Conservation (phyloP, 2,113 vertebrate species). For the Tricholaema leucomelas region DNA sequence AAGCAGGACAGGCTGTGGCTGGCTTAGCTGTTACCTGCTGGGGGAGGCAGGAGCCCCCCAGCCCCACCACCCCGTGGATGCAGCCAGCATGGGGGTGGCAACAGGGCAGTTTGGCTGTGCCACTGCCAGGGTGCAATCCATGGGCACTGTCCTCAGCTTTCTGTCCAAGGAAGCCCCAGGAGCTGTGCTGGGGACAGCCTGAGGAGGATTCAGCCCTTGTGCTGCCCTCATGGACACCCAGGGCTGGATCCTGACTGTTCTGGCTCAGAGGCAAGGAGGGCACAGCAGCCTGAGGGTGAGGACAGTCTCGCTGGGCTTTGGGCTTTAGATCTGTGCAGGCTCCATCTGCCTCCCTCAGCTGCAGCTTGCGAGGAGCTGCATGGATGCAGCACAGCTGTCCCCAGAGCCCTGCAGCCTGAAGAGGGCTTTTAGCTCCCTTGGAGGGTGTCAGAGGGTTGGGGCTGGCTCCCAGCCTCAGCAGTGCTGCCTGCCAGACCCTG, state of each 20-base stretch:
- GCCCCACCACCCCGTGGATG: fast-evolving
- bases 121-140: not conserved
- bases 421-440: not conserved
- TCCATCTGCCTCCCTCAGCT: not conserved
- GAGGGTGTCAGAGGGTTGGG: not conserved
- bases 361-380: not conserved
- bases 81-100: not conserved
- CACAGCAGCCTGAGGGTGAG: not conserved
- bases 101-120: not conserved
- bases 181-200: not conserved
- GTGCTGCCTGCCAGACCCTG: fast-evolving
- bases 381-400: not conserved
- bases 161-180: not conserved
- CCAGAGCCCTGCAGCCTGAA: not conserved
- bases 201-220: not conserved
- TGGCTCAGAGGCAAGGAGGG: not conserved
- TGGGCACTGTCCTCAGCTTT: not conserved
- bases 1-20: not conserved
- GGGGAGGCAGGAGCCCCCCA: not conserved
- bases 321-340: not conserved
- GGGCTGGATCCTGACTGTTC: not conserved
- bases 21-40: not conserved
- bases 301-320: not conserved
- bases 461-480: not conserved
- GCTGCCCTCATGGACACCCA: not conserved